Evolutionary conservation across 2,888 invertebrate genomes (phyloP).

Genomic region (Cephus spinipes): DNA sequence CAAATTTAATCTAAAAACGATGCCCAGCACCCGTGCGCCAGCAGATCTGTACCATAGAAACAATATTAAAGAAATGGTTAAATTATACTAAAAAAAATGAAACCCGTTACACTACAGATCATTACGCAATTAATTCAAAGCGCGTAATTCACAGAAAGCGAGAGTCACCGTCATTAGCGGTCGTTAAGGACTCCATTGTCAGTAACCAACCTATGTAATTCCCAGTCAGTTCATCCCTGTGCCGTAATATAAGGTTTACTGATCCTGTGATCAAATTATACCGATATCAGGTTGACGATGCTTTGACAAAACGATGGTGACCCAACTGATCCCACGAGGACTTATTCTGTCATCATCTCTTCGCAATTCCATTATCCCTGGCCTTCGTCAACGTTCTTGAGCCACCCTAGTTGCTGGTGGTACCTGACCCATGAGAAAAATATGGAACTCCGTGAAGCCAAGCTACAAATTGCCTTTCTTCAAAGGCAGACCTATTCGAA

Average conservation of each 20-base stretch:
- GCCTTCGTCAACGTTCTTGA: neutral
- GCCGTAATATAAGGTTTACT: neutral
- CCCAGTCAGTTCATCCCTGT: neutral
- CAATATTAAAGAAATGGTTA: neutral
- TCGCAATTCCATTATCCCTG: neutral
- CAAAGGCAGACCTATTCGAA: neutral
- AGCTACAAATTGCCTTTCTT: neutral
- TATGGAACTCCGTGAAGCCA: neutral
- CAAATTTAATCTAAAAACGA: neutral
- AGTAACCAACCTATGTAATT: neutral
- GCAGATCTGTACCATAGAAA: neutral
- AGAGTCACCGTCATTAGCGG: neutral
- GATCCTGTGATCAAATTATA: neutral
- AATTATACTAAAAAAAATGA: neutral
- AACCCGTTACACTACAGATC: neutral
- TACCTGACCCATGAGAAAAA: neutral
- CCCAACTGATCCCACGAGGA: neutral
- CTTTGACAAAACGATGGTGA: neutral
- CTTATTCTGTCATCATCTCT: neutral
- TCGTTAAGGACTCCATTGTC: neutral
- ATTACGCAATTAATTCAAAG: neutral
- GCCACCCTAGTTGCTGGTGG: neutral
- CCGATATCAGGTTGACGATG: neutral
- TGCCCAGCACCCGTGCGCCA: neutral
- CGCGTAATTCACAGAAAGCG: neutral